Evolutionary conservation across 2,888 invertebrate genomes (phyloP), one percentile per base, ranked within the genome.

Genomic region (Parnassius mnemosyne): DNA sequence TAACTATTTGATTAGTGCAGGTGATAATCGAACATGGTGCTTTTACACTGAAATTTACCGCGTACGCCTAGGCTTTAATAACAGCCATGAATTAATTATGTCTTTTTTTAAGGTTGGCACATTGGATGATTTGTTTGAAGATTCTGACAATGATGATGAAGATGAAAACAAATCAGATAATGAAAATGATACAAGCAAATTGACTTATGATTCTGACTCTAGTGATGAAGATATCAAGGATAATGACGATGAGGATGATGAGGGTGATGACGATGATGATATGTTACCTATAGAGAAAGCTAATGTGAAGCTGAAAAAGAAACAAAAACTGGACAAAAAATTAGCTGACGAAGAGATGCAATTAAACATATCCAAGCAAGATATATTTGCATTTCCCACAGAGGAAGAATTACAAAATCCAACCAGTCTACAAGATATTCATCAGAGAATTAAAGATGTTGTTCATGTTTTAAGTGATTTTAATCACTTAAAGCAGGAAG

Each of bases 391-490:
- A 64, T 96, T 98, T 76, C 98, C 97, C 0, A 93, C 94, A 58
- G 94, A 94, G 66, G 95, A 95, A 70, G 95, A 95, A 76, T 84
- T 95, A 41, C 93, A 94, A 57, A 95, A 96, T 77, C 93, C 94
- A 16, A 90, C 94, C 1, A 95, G 94, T 69, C 89, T 98, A 20
- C 95, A 96, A 79, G 95, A 97, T 70, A 93, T 98, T 0, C 96
- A 97, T 80, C 96, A 97, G 79, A 93, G 98, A 72, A 98, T 99
- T 63, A 95, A 96, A 72, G 98, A 99, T 84, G 93, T 96, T 52
- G 92, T 96, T 10, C 90, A 94, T 68, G 96, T 97, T 3, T 88
- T 98, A 49, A 93, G 95, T 10, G 96, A 98, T 82, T 98, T 98
- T 72, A 94, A 92, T 68, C 94, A 89, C 64, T 85, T 95, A 50